Percentiles rank a stretch among this genome's conserved stretches.
Evolutionary conservation across 1,140 invertebrate species (phyloP).

Genomic region (Phocides pigmalion): DNA sequence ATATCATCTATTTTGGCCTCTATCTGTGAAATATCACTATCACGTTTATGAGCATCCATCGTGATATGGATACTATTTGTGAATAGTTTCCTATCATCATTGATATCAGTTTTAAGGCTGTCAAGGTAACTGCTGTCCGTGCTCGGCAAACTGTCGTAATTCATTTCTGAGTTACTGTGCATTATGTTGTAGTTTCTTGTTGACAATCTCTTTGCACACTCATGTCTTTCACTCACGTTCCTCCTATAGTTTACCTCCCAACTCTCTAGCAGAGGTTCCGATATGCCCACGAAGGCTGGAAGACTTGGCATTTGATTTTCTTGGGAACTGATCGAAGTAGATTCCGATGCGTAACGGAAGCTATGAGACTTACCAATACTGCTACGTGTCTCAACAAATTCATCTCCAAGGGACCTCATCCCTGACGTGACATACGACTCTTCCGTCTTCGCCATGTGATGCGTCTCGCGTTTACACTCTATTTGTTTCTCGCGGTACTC

Average conservation of each 20-base stretch:
- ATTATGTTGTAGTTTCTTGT: conserved; percentile 70
- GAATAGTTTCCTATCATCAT: conserved; percentile 68
- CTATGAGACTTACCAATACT: conserved; percentile 87
- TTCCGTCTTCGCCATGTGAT: conserved; percentile 59
- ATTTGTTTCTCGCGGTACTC: conserved; percentile 64
- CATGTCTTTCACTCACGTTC: conserved; percentile 73
- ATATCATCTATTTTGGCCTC: conserved; percentile 84
- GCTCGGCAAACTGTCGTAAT: conserved; percentile 75
- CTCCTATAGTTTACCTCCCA: conserved; percentile 82
- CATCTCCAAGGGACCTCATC: conserved; percentile 70
- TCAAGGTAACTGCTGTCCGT: conserved; percentile 79
- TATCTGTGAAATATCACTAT: conserved; percentile 78
- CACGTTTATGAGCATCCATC: conserved; percentile 68
- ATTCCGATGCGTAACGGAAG: conserved; percentile 85
- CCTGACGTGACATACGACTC: conserved; percentile 65
- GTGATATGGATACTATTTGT: conserved; percentile 71
- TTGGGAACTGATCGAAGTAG: conserved; percentile 72
- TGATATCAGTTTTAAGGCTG: conserved; percentile 70
- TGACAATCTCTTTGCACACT: conserved; percentile 69
- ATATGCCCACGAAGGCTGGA: conserved; percentile 80
- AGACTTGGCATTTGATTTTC: conserved; percentile 82
- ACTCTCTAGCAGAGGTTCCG: conserved; percentile 80
- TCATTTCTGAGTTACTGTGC: conserved; percentile 59
- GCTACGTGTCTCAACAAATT: conserved; percentile 76
- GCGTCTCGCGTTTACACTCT: conserved; percentile 55